These are phyloP conservation scores for Porphyrio hochstetteri DNA, from an alignment of 2,113 vertebrate species.

Conservation along the genomic window DNA sequence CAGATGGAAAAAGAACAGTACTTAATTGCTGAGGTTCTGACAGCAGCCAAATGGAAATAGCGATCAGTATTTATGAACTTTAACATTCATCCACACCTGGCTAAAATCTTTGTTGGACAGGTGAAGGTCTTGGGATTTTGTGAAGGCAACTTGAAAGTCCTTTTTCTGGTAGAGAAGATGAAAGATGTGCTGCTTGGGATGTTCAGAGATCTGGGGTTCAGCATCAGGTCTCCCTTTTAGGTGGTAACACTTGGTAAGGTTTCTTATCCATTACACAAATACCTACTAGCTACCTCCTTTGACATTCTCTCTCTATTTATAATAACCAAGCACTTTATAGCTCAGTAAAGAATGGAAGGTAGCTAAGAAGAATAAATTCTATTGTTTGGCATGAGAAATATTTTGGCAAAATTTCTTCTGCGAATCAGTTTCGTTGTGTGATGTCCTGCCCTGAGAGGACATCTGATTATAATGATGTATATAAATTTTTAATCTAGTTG, in stretches of 20 bases:
- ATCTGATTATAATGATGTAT: neutral
- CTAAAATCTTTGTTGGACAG: neutral
- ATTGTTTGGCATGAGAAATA: neutral
- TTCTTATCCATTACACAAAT: neutral
- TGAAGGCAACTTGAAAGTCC: neutral
- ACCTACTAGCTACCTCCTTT: slow-evolving; percentile 46
- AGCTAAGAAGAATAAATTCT: slow-evolving; percentile 19
- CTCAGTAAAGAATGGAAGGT: slow-evolving; percentile 13
- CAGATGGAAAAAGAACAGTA: neutral
- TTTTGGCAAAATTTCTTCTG: slow-evolving; percentile 13
- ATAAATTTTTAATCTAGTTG: neutral
- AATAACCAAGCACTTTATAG: slow-evolving; percentile 34
- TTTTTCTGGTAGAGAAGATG: neutral
- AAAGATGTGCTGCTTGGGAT: neutral
- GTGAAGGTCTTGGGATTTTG: neutral
- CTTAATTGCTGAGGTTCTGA: neutral
- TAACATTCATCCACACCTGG: neutral
- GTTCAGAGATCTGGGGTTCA: neutral
- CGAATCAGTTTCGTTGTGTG: neutral
- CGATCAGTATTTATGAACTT: neutral
- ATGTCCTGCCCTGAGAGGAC: neutral
- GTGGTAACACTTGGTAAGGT: neutral
- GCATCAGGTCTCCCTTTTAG: neutral
- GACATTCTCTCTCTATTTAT: slow-evolving; percentile 26
- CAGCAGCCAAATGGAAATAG: neutral